Evolutionary conservation across 2,113 vertebrate species (phyloP).

Genomic region (Meleagris gallopavo): DNA sequence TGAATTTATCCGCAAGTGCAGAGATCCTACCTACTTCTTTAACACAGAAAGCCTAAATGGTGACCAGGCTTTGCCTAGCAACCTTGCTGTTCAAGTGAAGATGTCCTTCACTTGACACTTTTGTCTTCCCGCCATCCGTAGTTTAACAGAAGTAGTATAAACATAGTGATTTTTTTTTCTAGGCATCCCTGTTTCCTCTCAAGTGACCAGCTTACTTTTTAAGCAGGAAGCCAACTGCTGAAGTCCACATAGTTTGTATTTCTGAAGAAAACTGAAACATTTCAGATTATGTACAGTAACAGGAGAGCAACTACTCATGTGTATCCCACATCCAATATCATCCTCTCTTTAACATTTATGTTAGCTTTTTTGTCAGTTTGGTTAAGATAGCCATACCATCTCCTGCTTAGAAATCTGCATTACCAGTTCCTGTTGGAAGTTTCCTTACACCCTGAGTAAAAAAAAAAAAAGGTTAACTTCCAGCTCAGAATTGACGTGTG

Average conservation of each 20-base stretch:
- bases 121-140: not conserved
- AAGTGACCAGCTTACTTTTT: not conserved
- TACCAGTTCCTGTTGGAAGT: not conserved
- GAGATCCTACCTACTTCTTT: not conserved
- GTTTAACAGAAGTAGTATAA: not conserved
- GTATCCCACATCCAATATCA: accelerated
- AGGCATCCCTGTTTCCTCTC: not conserved
- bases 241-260: not conserved
- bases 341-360: not conserved
- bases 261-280: not conserved
- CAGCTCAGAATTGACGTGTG: not conserved
- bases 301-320: not conserved
- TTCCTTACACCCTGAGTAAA: not conserved
- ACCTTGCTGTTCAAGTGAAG: not conserved
- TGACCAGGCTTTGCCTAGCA: not conserved
- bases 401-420: not conserved
- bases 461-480: not conserved
- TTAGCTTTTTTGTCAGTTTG: not conserved
- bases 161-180: not conserved
- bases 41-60: not conserved
- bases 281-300: not conserved
- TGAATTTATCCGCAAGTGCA: not conserved
- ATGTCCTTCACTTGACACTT: not conserved
- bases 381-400: accelerated
- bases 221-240: not conserved